Evolutionary conservation across 2,797 vertebrate species (phyloP).

Genomic region (Galago senegalensis): DNA sequence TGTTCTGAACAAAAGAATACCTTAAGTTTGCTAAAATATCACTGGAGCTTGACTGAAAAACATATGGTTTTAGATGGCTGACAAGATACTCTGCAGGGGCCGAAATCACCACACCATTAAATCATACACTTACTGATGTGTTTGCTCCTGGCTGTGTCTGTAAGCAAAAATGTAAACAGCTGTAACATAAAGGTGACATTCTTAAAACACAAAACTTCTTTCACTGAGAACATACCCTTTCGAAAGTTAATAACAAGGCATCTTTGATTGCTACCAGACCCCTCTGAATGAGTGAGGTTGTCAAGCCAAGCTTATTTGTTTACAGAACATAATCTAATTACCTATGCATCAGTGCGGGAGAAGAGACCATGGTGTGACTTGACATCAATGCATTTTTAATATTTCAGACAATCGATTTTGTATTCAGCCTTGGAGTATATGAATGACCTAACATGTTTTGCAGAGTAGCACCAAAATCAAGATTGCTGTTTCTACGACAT

Average conservation of each 20-base stretch:
- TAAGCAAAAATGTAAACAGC: constrained; percentile 88
- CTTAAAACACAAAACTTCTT: constrained; percentile 82
- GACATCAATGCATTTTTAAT: constrained; percentile 61
- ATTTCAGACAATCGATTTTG: constrained; percentile 64
- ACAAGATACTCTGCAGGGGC: constrained; percentile 83
- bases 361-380: constrained; percentile 55
- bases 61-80: constrained; percentile 78
- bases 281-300: constrained; percentile 74
- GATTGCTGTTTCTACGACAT: not conserved
- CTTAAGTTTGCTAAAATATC: constrained; percentile 78
- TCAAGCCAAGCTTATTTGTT: constrained; percentile 82
- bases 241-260: constrained; percentile 74
- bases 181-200: constrained; percentile 86
- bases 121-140: constrained; percentile 75
- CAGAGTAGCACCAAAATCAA: constrained; percentile 40
- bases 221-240: constrained; percentile 77
- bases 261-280: constrained; percentile 88
- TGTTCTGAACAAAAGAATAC: constrained; percentile 77
- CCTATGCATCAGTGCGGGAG: constrained; percentile 81
- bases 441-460: constrained; percentile 40
- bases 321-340: constrained; percentile 82
- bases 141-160: constrained; percentile 66
- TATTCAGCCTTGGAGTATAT: not conserved
- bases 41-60: constrained; percentile 72
- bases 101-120: constrained; percentile 82